phyloP scores from a whole-genome alignment of 2,797 vertebrate species.

The Linurgus olivaceus region DNA sequence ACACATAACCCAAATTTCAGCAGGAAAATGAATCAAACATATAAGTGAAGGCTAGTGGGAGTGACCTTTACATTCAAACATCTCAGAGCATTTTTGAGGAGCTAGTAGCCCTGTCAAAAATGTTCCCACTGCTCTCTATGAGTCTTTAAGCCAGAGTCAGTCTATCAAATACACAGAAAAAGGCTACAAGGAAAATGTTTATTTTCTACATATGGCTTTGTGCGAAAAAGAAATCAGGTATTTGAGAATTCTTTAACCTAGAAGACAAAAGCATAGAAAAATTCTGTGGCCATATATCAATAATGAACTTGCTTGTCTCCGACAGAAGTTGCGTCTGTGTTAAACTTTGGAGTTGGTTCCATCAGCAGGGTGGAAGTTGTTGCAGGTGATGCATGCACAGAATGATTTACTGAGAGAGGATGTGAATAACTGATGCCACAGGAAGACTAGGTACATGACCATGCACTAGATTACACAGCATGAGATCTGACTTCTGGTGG shows the following conservation, averaged over 20 bases:
- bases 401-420: neutral
- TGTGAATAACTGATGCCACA: neutral
- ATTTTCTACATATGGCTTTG: neutral
- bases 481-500: neutral
- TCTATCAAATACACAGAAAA: neutral
- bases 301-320: neutral
- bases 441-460: neutral
- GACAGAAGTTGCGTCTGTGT: neutral
- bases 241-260: neutral
- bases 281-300: neutral
- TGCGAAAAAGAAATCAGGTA: neutral
- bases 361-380: neutral
- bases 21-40: neutral
- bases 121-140: rapidly evolving
- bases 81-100: neutral
- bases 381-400: neutral
- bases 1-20: neutral
- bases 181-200: neutral
- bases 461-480: neutral
- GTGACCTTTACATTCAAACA: neutral
- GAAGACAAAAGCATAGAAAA: neutral
- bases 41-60: neutral
- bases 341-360: neutral
- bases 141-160: neutral
- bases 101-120: neutral